A percentile compares a stretch with the other conserved stretches of the same genome.
Evolutionary conservation across 2,888 invertebrate genomes (phyloP).

Genomic region (Hypomecis punctinalis): DNA sequence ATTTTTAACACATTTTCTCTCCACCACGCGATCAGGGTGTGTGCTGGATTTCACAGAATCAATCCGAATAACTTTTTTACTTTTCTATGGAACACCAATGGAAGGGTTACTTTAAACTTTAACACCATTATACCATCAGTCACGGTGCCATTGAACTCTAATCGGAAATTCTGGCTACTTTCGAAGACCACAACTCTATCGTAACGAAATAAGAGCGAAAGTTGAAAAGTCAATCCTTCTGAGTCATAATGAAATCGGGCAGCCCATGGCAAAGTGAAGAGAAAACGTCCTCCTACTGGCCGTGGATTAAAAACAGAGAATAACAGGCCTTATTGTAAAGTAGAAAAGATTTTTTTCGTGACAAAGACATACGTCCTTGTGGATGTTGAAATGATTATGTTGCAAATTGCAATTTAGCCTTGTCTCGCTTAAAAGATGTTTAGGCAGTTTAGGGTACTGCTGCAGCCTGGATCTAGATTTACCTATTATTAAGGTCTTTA

Average conservation of each 20-base stretch:
- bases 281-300: constrained; percentile 14
- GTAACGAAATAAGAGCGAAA: constrained; percentile 3
- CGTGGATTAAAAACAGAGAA: neutral
- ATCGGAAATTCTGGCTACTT: neutral
- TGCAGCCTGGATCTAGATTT: no score
- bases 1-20: no score
- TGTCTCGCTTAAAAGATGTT: no score
- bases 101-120: neutral
- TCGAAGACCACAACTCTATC: constrained; percentile 8
- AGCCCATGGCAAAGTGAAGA: constrained; percentile 13
- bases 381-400: neutral
- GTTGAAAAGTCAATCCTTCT: constrained; percentile 9
- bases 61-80: neutral
- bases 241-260: constrained; percentile 19
- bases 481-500: no score
- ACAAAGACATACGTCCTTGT: neutral
- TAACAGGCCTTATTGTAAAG: neutral
- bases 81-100: neutral
- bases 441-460: no score
- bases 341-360: constrained; percentile 2
- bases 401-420: neutral
- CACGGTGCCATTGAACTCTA: constrained; percentile 15
- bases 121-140: constrained; percentile 15
- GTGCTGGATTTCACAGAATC: no score
- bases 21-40: no score